These are phyloP conservation scores for Drosophila ohnishii DNA, from an alignment of 1,140 invertebrate genomes.

Conservation along the genomic window DNA sequence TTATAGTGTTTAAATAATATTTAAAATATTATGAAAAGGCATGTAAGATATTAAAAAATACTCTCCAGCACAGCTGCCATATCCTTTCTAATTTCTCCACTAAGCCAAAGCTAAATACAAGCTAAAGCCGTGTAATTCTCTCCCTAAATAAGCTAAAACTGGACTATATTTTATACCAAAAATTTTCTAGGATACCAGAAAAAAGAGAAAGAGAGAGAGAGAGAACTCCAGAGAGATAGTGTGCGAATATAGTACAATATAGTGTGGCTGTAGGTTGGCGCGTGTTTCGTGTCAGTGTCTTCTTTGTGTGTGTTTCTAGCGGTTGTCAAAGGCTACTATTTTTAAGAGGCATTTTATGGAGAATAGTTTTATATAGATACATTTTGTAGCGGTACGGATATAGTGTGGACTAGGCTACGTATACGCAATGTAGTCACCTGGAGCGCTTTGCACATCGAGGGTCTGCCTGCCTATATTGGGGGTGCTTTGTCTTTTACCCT, in stretches of 20 bases:
- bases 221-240: constrained; percentile 22
- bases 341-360: constrained; percentile 27
- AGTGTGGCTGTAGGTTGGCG: constrained; percentile 26
- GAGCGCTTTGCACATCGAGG: constrained; percentile 75
- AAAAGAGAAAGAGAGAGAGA: not conserved
- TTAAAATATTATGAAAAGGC: too few species aligned
- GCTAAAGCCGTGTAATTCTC: constrained; percentile 25
- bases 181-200: constrained; percentile 10
- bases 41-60: too few species aligned
- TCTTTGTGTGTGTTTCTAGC: constrained; percentile 33
- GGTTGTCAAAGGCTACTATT: constrained; percentile 35
- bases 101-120: constrained; percentile 13
- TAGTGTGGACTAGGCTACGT: constrained; percentile 49
- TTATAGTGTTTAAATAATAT: too few species aligned
- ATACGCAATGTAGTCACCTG: constrained; percentile 81
- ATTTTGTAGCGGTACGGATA: constrained; percentile 8
- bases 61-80: constrained; percentile 6
- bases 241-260: constrained; percentile 49
- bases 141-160: constrained; percentile 11
- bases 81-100: not conserved
- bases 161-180: constrained; percentile 11
- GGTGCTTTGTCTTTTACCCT: constrained; percentile 81
- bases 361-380: constrained; percentile 8
- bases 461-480: constrained; percentile 82
- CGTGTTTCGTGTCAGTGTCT: constrained; percentile 33